A percentile compares a stretch with the other conserved stretches of the same genome.
These are phyloP conservation scores for Harpalus rubripes DNA, from an alignment of 2,888 invertebrate genomes.

Conservation along the genomic window DNA sequence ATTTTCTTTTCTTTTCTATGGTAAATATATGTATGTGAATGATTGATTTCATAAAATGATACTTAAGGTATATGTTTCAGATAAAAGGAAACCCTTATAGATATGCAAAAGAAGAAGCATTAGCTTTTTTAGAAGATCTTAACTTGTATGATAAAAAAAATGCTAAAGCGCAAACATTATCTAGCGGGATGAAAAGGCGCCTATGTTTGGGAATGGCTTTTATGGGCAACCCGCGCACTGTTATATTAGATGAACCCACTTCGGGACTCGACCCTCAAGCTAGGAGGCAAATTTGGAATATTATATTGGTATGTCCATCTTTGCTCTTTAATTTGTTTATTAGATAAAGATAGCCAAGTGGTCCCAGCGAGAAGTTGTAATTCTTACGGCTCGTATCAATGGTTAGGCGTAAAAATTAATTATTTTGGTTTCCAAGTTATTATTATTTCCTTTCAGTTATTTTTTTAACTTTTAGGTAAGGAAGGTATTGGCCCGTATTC, in stretches of 20 bases:
- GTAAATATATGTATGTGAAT: no score
- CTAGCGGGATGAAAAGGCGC: neutral
- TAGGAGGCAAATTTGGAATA: constrained; percentile 92
- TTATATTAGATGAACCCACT: constrained; percentile 91
- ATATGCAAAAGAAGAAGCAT: neutral
- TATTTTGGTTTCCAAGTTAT: no score
- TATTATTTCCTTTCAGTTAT: no score
- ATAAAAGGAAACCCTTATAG: neutral
- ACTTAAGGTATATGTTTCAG: constrained; percentile 25
- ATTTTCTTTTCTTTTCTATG: no score
- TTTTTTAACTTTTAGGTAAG: no score
- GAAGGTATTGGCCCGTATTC: no score
- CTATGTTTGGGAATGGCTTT: neutral
- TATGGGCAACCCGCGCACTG: neutral
- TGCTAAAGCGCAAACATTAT: neutral
- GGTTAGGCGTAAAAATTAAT: no score
- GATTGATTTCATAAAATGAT: no score
- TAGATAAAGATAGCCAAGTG: no score
- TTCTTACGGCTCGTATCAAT: no score
- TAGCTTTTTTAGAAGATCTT: neutral
- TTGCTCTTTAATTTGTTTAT: neutral
- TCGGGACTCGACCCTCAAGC: constrained; percentile 95
- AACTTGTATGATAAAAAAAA: neutral
- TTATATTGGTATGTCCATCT: constrained; percentile 81
- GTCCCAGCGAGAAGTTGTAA: no score